phyloP scores from a whole-genome alignment of 1,140 invertebrate genomes.

The Caenorhabditis briggsae region DNA sequence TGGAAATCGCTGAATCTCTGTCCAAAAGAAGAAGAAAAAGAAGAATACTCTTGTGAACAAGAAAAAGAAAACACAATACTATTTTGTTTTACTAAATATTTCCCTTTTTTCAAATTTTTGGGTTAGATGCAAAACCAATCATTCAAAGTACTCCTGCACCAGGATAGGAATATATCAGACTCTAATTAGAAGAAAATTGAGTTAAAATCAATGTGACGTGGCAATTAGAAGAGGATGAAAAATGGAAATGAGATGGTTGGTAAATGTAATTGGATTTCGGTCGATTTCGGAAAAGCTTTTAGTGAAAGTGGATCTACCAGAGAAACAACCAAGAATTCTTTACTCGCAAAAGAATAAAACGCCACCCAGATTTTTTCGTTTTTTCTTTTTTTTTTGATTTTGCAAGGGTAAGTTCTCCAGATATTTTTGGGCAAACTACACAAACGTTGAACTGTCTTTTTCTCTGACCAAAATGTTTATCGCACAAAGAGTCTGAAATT shows the following conservation, averaged over 20 bases:
- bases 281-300: conserved; percentile 32
- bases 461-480: too few species aligned
- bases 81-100: neutral
- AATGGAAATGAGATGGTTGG: neutral
- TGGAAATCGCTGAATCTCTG: neutral
- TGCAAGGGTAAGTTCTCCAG: neutral
- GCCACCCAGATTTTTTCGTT: conserved; percentile 19
- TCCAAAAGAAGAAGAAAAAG: neutral
- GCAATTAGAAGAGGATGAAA: neutral
- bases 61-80: neutral
- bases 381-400: neutral
- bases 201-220: conserved; percentile 7
- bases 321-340: neutral
- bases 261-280: conserved; percentile 50
- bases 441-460: too few species aligned
- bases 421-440: too few species aligned
- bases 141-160: neutral
- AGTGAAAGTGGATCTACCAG: conserved; percentile 32
- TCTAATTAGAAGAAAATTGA: neutral
- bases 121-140: conserved; percentile 1
- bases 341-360: neutral
- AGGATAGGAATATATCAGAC: neutral
- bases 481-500: too few species aligned
- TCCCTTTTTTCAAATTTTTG: neutral
- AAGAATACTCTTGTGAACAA: too few species aligned